Percentiles rank a stretch among this genome's conserved stretches.
Evolutionary conservation across 2,888 invertebrate species (phyloP).

Genomic region (Calephelis perditalis): DNA sequence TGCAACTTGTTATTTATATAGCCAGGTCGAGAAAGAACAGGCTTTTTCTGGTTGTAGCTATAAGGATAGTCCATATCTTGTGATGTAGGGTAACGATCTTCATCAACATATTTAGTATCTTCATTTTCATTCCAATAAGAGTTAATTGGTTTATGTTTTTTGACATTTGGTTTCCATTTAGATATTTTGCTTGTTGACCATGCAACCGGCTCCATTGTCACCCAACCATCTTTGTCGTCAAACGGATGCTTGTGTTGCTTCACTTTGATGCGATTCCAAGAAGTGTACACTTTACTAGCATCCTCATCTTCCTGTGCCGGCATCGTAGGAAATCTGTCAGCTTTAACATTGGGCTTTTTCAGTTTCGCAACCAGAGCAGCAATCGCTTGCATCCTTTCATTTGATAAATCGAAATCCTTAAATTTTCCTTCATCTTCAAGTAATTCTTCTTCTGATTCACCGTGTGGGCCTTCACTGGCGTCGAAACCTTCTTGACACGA

Average conservation of each 20-base stretch:
- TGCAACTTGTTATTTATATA: constrained; percentile 63
- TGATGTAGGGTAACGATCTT: constrained; percentile 38
- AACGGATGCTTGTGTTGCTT: constrained; percentile 79
- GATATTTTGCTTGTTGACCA: constrained; percentile 90
- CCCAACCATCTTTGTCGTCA: constrained; percentile 87
- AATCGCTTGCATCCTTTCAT: constrained; percentile 64
- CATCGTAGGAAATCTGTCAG: constrained; percentile 38
- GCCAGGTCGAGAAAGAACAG: constrained; percentile 50
- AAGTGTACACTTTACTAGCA: constrained; percentile 55
- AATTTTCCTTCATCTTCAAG: constrained; percentile 77
- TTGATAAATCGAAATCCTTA: constrained; percentile 61
- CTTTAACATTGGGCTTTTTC: constrained; percentile 62
- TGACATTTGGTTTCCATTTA: constrained; percentile 85
- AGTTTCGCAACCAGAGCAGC: constrained; percentile 66
- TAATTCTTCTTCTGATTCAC: constrained; percentile 79
- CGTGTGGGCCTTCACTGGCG: constrained; percentile 62
- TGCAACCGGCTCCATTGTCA: constrained; percentile 85
- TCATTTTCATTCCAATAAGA: constrained; percentile 60
- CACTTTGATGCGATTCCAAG: constrained; percentile 74
- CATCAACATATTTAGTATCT: constrained; percentile 43
- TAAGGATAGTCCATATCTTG: constrained; percentile 48
- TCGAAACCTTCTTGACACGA: constrained; percentile 61
- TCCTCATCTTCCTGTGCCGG: constrained; percentile 40
- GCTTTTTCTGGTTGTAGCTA: constrained; percentile 55
- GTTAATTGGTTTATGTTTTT: constrained; percentile 65